These are phyloP conservation scores for Cyanoliseus patagonus DNA, from an alignment of 2,113 vertebrate genomes.

Conservation along the genomic window DNA sequence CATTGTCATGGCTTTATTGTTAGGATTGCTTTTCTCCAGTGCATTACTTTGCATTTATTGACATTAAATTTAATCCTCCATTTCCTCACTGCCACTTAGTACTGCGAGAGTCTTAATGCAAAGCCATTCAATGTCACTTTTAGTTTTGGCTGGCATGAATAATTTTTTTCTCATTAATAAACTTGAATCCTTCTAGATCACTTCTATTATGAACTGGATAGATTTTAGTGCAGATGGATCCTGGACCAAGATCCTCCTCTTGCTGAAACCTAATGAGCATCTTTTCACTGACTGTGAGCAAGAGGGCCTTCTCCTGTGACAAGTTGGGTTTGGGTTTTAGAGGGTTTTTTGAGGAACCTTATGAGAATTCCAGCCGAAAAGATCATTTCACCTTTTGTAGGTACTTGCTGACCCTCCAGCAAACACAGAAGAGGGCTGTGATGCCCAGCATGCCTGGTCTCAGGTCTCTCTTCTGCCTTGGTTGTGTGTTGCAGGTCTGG, in stretches of 20 bases:
- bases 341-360: background rate
- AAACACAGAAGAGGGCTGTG: background rate
- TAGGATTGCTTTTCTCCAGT: conserved; percentile 15
- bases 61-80: conserved; percentile 56
- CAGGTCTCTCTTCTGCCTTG: accelerated
- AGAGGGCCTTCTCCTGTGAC: background rate
- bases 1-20: background rate
- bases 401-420: background rate
- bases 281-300: background rate
- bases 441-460: accelerated
- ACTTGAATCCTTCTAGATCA: background rate
- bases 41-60: conserved; percentile 58
- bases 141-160: conserved; percentile 9
- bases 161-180: conserved; percentile 44
- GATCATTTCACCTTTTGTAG: background rate
- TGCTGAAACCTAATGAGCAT: background rate
- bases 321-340: background rate
- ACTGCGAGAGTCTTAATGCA: background rate
- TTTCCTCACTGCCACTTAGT: conserved; percentile 31
- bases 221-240: background rate
- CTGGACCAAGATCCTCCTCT: background rate
- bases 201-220: background rate
- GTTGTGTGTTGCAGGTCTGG: background rate
- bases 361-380: background rate
- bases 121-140: background rate